phyloP scores from a whole-genome alignment of 2,888 invertebrate species.

The Luperina testacea region DNA sequence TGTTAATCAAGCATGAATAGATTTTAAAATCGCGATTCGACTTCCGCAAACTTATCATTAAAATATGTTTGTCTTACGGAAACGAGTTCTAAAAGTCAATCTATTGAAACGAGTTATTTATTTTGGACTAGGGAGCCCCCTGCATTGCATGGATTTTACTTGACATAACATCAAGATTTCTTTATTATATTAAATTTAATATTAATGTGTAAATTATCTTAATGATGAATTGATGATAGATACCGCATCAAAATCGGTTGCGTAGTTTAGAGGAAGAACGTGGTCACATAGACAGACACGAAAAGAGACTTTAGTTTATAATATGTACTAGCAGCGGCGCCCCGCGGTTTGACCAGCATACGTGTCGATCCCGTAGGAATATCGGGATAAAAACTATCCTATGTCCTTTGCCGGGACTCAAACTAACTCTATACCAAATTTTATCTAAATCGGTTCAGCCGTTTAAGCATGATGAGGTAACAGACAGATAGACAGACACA shows the following conservation, averaged over 20 bases:
- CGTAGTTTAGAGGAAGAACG: not conserved
- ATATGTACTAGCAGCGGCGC: no score
- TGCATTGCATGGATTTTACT: not conserved
- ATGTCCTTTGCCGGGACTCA: no score
- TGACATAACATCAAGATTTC: not conserved
- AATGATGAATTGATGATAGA: not conserved
- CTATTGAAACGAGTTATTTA: constrained; percentile 7
- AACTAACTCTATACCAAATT: no score
- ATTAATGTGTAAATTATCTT: not conserved
- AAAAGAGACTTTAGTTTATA: not conserved
- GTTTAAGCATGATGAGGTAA: no score
- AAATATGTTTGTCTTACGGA: constrained; percentile 20
- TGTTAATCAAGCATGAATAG: not conserved
- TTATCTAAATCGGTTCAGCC: no score
- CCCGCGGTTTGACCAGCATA: no score
- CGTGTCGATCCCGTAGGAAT: no score
- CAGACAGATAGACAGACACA: no score
- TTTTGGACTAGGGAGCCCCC: not conserved
- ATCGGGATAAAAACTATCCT: no score
- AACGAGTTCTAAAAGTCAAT: constrained; percentile 7
- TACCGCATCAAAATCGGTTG: not conserved
- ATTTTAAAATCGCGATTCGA: not conserved
- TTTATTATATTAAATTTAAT: not conserved
- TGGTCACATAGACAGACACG: not conserved
- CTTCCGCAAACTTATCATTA: constrained; percentile 16